Percentiles rank a stretch among this genome's conserved stretches.
These are phyloP conservation scores for Rhagonycha fulva DNA, from an alignment of 2,888 invertebrate genomes.

Conservation along the genomic window DNA sequence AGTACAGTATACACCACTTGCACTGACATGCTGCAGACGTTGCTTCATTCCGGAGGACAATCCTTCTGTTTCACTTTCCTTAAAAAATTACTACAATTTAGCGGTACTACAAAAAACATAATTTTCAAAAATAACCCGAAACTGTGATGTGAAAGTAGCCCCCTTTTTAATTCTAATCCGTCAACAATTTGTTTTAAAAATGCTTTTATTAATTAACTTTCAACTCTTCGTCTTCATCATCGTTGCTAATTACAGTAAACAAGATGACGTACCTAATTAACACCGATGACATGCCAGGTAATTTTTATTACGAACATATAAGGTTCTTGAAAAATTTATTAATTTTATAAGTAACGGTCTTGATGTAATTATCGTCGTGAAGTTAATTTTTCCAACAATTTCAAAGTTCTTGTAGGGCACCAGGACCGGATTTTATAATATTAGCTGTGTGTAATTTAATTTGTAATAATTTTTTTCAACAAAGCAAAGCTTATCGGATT, in stretches of 20 bases:
- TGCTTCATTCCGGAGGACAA: background rate
- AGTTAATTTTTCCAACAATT: too few species aligned
- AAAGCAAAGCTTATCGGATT: background rate
- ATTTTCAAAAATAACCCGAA: background rate
- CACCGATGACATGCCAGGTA: slow-evolving; percentile 15
- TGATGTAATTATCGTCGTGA: background rate
- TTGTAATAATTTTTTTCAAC: background rate
- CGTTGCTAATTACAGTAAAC: slow-evolving; percentile 10
- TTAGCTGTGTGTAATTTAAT: background rate
- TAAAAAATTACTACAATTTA: too few species aligned
- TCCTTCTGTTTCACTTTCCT: background rate
- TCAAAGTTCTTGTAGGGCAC: background rate
- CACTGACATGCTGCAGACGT: background rate
- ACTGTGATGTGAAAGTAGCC: background rate
- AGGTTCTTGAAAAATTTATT: slow-evolving; percentile 1
- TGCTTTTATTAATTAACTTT: slow-evolving; percentile 8
- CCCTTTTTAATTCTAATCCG: background rate
- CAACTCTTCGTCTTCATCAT: slow-evolving; percentile 15
- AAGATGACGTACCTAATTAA: slow-evolving; percentile 18
- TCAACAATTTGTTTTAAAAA: background rate
- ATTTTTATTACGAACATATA: slow-evolving; percentile 10
- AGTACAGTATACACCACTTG: background rate
- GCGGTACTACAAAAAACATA: too few species aligned
- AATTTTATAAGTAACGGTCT: background rate
- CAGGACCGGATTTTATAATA: background rate